Conservation (phyloP, 2,888 invertebrate genomes). For the Ectemnius continuus region DNA sequence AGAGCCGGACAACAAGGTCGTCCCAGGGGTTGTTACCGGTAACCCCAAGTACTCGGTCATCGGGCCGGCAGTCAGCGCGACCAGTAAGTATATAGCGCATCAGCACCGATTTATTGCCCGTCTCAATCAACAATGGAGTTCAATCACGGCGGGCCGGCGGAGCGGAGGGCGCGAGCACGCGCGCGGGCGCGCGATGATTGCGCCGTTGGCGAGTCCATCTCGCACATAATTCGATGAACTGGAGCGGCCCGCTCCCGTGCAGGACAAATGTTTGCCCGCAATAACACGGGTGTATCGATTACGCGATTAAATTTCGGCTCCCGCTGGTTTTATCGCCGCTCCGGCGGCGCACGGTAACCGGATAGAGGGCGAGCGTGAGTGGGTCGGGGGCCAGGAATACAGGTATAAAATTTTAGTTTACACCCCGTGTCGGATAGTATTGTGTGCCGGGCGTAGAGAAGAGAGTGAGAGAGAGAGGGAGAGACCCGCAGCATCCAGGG, state of each 20-base stretch:
- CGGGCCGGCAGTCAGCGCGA: constrained; percentile 87
- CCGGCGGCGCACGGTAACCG: not conserved
- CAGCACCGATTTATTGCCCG: constrained; percentile 52
- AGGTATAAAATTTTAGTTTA: constrained; percentile 41
- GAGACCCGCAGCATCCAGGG: constrained; percentile 12
- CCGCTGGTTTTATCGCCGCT: not conserved
- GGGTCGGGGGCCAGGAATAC: not conserved
- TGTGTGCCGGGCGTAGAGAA: constrained; percentile 16
- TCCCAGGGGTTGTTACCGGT: constrained; percentile 75
- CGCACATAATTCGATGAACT: constrained; percentile 33
- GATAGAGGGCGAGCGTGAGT: not conserved
- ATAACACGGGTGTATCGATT: constrained; percentile 18
- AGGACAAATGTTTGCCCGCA: constrained; percentile 24
- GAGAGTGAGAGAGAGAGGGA: too few relatives aligned
- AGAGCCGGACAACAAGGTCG: constrained; percentile 77
- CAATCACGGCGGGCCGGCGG: not conserved
- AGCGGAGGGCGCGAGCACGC: too few relatives aligned
- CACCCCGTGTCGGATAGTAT: constrained; percentile 21
- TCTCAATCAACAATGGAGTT: constrained; percentile 56
- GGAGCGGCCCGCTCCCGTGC: not conserved
- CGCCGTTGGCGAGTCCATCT: constrained; percentile 18
- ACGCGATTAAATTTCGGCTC: constrained; percentile 5
- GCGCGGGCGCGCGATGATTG: constrained; percentile 5
- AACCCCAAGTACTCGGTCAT: constrained; percentile 80
- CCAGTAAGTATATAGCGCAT: constrained; percentile 82